These are phyloP conservation scores for Lithobates sylvaticus DNA, from an alignment of 2,797 vertebrate species.

Conservation along the genomic window DNA sequence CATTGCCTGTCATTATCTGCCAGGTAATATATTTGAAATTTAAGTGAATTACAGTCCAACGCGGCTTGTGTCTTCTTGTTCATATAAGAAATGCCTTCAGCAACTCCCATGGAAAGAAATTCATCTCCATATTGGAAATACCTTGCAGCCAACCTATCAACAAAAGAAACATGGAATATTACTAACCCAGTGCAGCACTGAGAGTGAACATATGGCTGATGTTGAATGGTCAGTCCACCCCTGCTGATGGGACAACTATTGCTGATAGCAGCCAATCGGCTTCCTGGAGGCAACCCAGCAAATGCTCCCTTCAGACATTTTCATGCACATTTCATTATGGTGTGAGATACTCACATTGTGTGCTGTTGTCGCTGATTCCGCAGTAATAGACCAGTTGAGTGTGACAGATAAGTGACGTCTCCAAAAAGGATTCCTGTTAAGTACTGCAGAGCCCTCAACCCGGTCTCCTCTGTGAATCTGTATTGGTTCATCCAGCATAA, in stretches of 20 bases:
- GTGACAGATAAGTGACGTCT: conserved; percentile 83
- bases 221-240: no score
- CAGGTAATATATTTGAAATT: background rate
- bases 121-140: conserved; percentile 54
- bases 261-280: no score
- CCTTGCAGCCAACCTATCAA: conserved; percentile 67
- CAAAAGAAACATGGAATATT: conserved; percentile 45
- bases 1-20: background rate
- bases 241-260: no score
- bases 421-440: conserved; percentile 82
- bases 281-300: background rate
- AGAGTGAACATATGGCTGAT: background rate
- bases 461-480: conserved; percentile 70
- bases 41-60: background rate
- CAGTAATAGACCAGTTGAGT: conserved; percentile 77
- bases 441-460: conserved; percentile 72
- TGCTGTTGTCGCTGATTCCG: conserved; percentile 61
- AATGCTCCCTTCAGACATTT: background rate
- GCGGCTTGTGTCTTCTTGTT: background rate
- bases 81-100: background rate
- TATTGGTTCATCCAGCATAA: conserved; percentile 82
- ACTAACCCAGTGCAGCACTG: background rate
- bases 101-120: background rate
- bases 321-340: background rate
- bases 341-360: conserved; percentile 7